Evolutionary conservation across 2,888 invertebrate species (phyloP), one percentile per base, ranked within the genome.

Genomic region (Bellardia pandia): DNA sequence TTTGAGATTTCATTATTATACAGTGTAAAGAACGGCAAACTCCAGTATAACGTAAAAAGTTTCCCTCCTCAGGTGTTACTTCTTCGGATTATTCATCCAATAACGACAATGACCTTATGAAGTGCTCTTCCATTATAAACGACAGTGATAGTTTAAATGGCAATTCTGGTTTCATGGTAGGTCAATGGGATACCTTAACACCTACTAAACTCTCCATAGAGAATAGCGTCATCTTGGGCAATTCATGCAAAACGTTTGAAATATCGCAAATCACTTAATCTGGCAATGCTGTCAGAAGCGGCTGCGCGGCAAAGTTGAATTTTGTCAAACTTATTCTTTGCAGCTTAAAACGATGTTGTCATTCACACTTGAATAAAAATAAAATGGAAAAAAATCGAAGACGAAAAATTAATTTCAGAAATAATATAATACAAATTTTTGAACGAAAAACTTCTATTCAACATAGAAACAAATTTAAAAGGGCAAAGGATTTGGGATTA

Each of bases 1-100:
- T 96, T 89, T 95, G 96, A 60, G 95, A 96, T 88, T 95, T 96
- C 89, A 95, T 96, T 58, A 95, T 96, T 53, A 94, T 96, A 77
- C 94, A 96, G 88, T 94, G 94, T 89, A 93, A 93, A 80, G 93
- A 93, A 71, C 91, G 92, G 14, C 93, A 91, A 53, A 93, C 92
- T 88, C 91, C 92, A 13, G 91, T 90, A 88, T 92, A 93, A 91
- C 94, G 95, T 83, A 95, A 95, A 48, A 95, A 96, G 91, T 95
- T 95, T 89, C 94, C 95, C 42, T 95, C 95, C 0, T 91, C 95
- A 71, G 90, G 91, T 0, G 91, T 91, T 53, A 95, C 96, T 40
- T 95, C 90, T 0, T 89, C 89, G 0, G 89, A 90, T 14, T 90
- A 89, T 58, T 81, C 80, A 33, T 82, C 79, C 3, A 95, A 95